Evolutionary conservation across 2,888 invertebrate genomes (phyloP).

Genomic region (Cryptocheilus praepositus): DNA sequence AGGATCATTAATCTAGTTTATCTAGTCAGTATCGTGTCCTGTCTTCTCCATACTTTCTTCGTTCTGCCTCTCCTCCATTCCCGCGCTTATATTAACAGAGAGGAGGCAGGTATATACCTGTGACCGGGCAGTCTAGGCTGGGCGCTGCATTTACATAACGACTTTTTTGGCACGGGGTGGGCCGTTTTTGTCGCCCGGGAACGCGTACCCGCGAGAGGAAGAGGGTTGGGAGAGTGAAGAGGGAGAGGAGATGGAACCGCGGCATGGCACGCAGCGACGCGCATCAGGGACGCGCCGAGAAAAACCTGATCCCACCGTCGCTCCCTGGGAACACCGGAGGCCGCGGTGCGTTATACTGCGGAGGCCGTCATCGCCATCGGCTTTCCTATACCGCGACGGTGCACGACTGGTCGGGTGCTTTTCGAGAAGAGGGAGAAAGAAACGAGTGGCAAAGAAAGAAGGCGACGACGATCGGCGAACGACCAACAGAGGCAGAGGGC

Average conservation of each 20-base stretch:
- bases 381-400: conserved; percentile 24
- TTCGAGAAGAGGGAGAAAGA: conserved; percentile 18
- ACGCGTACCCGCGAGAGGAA: conserved; percentile 35
- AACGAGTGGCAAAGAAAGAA: not conserved
- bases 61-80: not conserved
- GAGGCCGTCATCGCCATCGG: conserved; percentile 34
- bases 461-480: no score
- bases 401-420: conserved; percentile 29
- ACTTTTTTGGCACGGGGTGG: conserved; percentile 65
- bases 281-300: conserved; percentile 53
- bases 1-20: no score
- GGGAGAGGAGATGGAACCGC: not conserved
- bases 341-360: no score
- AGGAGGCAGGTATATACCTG: conserved; percentile 2
- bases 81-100: conserved; percentile 6
- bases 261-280: conserved; percentile 47
- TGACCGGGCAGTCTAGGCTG: conserved; percentile 39
- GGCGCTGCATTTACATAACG: conserved; percentile 68
- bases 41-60: not conserved
- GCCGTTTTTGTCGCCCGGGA: conserved; percentile 56
- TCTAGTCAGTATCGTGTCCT: conserved; percentile 1
- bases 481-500: not conserved
- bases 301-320: conserved; percentile 59
- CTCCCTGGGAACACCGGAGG: conserved; percentile 53
- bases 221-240: no score